Percentiles rank a stretch among this genome's conserved stretches.
These are phyloP conservation scores for Chiloscyllium plagiosum DNA, from an alignment of 2,113 vertebrate species.

Conservation along the genomic window DNA sequence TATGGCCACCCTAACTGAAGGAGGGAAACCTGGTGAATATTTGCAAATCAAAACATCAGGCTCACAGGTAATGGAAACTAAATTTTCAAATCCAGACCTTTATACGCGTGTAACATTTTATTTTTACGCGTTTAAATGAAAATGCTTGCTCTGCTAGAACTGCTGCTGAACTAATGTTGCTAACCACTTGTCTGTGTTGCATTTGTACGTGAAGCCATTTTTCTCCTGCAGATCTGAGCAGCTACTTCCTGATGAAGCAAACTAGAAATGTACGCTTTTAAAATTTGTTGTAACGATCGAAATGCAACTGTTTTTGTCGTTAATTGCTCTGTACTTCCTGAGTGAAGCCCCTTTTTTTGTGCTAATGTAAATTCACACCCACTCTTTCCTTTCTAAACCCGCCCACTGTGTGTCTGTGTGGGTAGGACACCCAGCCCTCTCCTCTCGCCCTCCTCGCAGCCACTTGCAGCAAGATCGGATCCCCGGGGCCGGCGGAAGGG, in stretches of 20 bases:
- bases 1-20: slow-evolving; percentile 78
- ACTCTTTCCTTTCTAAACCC: slow-evolving; percentile 64
- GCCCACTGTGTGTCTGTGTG: slow-evolving; percentile 53
- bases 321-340: slow-evolving; percentile 32
- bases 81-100: not conserved
- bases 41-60: slow-evolving; percentile 91
- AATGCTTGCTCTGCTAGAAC: not conserved
- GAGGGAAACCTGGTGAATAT: slow-evolving; percentile 84
- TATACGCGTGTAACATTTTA: not conserved
- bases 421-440: slow-evolving; percentile 94
- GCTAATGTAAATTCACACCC: slow-evolving; percentile 54
- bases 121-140: not conserved
- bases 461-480: slow-evolving; percentile 99
- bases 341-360: slow-evolving; percentile 37
- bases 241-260: slow-evolving; percentile 29
- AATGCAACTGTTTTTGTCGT: slow-evolving; percentile 11
- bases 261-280: not conserved
- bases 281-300: not conserved
- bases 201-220: slow-evolving; percentile 36
- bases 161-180: slow-evolving; percentile 30
- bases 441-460: slow-evolving; percentile 94
- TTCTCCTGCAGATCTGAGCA: slow-evolving; percentile 17
- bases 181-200: slow-evolving; percentile 32
- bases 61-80: slow-evolving; percentile 72
- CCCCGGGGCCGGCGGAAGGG: slow-evolving; percentile 66